Base-by-base conservation (phyloP, 92 coral and sea anemone species). In the Paramuricea clavata region DNA sequence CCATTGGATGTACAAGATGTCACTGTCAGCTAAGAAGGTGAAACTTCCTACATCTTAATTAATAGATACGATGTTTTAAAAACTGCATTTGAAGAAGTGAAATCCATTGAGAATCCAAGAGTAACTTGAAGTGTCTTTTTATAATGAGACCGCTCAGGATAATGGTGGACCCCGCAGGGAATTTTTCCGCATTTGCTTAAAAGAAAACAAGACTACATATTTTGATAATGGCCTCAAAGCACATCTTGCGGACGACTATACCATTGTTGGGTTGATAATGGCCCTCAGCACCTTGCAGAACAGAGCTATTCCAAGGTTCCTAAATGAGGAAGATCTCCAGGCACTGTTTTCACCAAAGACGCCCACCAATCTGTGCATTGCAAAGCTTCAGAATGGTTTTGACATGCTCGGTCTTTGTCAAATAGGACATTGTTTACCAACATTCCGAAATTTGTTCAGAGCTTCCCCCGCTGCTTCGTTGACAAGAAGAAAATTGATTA, bases 151-250 rank as follows among this genome's bases (percentile, higher is more conserved):
- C 26, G 65, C 65, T 57, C 65, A 57, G 56, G 90, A 85, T 44
- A 76, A 16, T 69, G 86, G 90, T 16, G 86, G 93, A 41, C 91
- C 93, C 21, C 50, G 93, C 64, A 90, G 73, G 75, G 86, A 86
- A 33, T 91, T 91, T 26, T 78, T 91, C 71, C 60, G 86, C 56
- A 25, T 87, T 15, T 77, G 91, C 71, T 74, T 88, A 25, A 49
- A 69, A 79, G 87, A 91, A 56, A 79, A 87, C 36, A 62, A 90
- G 16, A 52, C 77, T 33, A 82, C 31, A 44, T 81, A 70, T 64
- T 91, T 88, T 85, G 86, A 91, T 28, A 54, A 79, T 69, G 87
- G 94, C 28, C 89, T 91, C 23, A 65, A 80, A 42, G 87, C 57
- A 47, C 90, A 23, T 52, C 22, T 88, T 22, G 83, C 77, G 19